These are phyloP conservation scores for Euwallacea similis DNA, from an alignment of 1,140 invertebrate genomes.

Conservation along the genomic window DNA sequence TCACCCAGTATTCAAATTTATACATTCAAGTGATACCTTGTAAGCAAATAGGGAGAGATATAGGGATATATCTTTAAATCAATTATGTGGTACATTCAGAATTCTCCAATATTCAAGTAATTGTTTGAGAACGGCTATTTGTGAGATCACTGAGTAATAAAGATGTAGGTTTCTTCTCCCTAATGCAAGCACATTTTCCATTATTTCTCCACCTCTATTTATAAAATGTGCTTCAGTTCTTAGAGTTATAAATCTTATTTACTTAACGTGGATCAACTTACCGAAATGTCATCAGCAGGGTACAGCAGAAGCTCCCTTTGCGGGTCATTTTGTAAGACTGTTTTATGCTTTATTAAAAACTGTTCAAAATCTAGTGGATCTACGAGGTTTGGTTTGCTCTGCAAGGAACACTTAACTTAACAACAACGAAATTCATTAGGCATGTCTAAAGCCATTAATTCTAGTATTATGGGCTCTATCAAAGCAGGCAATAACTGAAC, in stretches of 20 bases:
- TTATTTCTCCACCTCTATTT: background rate
- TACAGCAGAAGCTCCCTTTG: slow-evolving; percentile 86
- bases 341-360: slow-evolving; percentile 88
- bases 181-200: background rate
- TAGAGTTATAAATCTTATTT: background rate
- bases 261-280: slow-evolving; percentile 58
- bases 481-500: too few relatives aligned
- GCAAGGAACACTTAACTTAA: slow-evolving; percentile 50
- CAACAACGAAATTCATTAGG: too few relatives aligned
- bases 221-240: background rate
- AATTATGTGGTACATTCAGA: too few relatives aligned
- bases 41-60: too few relatives aligned
- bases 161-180: background rate
- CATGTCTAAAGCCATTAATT: too few relatives aligned
- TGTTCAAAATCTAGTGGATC: slow-evolving; percentile 90
- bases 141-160: background rate
- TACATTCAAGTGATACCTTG: background rate
- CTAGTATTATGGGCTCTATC: too few relatives aligned
- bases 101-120: too few relatives aligned
- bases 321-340: slow-evolving; percentile 89
- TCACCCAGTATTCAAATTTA: too few relatives aligned
- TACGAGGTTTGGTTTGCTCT: slow-evolving; percentile 76
- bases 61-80: too few relatives aligned
- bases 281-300: slow-evolving; percentile 88
- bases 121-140: too few relatives aligned